Base-by-base conservation (phyloP, 2,888 invertebrate genomes). In the Tenthredo livida region DNA sequence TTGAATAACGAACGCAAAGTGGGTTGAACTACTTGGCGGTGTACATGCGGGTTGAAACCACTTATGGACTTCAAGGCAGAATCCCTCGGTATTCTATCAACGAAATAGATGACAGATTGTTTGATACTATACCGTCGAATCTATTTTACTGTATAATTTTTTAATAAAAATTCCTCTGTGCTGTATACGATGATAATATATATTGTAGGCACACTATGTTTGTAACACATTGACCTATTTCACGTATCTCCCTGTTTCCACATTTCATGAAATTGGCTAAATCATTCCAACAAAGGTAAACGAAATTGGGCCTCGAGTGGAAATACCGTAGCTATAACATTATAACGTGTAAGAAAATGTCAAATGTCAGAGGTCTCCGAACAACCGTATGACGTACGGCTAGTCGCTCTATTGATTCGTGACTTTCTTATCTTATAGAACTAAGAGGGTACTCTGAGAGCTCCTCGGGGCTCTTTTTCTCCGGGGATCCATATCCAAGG, bases 381-480 rank as follows among this genome's bases (percentile, higher is more conserved):
- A 40, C n/a, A 17, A 7, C n/a, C 33, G n/a, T 29, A 10, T 72
- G 37, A 37, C 33, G n/a, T n/a, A n/a, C 40, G 40, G 9, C n/a
- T 33, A 33, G 37, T 37, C 70, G 70, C 61, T 37, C 9, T 72
- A 72, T 72, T 72, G 70, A 72, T 37, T 72, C 70, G 70, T 72
- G 37, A 72, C 37, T 72, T 72, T 72, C 33, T 72, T 72, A 72
- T 72, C 70, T 33, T 37, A 29, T 7, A 21, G 15, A 40, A 29
- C 70, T 72, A 72, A 72, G 70, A 72, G 70, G 37, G n/a, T 72
- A 72, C 61, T 61, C 61, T 61, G 25, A 61, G 12, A 25, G 10
- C 25, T 21, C 2, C 4, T 61, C 21, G 12, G 25, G 25, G 61
- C 61, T 33, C 70, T 72, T 40, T 72, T 40, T n/a, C 37, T 37